Evolutionary conservation across 2,797 vertebrate genomes (phyloP), one percentile per base, ranked within the genome.

Genomic region (Acestrorhynchus altus): DNA sequence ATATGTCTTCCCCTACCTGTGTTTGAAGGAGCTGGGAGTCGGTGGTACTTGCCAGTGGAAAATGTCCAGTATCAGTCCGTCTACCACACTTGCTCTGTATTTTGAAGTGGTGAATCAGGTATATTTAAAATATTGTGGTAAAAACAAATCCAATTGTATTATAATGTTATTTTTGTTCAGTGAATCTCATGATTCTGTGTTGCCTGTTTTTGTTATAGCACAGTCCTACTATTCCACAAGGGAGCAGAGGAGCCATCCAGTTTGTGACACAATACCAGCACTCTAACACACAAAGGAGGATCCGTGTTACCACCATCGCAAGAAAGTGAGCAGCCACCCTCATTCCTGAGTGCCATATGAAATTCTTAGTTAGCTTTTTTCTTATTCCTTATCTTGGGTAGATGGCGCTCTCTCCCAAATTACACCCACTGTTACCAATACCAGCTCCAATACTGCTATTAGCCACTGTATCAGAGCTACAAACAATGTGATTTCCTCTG

Each of bases 31-130:
- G 88, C 90, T 94, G 90, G 98, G 98, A 15, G 76, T 95, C 1
- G 96, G 96, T 79, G 97, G 97, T 65, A 99, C 97, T 0, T 95
- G 86, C 89, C 97, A 99, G 69, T 99, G 98, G 98, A 99, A 99
- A 86, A 89, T 99, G 39, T 99, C 97, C 87, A 88, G 94, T 51
- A 88, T 99, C 76, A 96, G 93, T 86, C 95, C 96, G 0, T 95
- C 94, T 42, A 95, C 94, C 56, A 98, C 98, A 8, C 80, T 99
- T 73, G 96, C 90, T 40, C 77, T 99, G 84, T 99, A 94, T 81
- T 98, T 99, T 91, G 98, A 99, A 92, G 96, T 99, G 11, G 96
- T 98, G 56, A 99, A 97, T 92, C 97, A 99, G 95, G 98, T 99
- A 85, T 31, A 74, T 31, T 46, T 56, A 18, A 5, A 24, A 16